Base-by-base conservation (phyloP, 1,140 invertebrate species). In the Brachionus manjavacas region DNA sequence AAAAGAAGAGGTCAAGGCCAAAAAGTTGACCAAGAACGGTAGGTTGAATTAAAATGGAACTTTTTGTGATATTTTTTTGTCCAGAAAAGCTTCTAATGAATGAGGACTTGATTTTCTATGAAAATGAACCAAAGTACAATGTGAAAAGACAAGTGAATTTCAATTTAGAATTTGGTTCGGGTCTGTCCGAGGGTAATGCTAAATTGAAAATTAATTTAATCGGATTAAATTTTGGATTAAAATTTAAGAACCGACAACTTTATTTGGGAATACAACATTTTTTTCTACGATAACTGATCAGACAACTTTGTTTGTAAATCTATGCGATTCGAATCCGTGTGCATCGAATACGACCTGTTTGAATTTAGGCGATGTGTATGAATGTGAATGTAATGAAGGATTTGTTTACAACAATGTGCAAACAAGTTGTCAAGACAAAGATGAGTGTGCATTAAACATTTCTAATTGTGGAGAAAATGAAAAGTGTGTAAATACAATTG, bases 11-110 rank as follows among this genome's bases (percentile, higher is more conserved):
- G 23, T 76, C 41, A 76, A 76, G 25, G 7, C 72, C 2, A 76
- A 76, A 76, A 76, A 76, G 41, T 16, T 76, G 20, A 76, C 20
- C 20, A 76, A 49, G 43, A 76, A 76, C 14, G 72, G 72, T 76
- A n/a, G 25, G 31, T 23, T 11, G 14, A 41, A 11, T 41, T 39
- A 46, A 11, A 76, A 76, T 35, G 43, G 9, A 46, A 46, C 49
- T 20, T 46, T 46, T 0, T 46, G 25, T 76, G 12, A 39, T 41
- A 0, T 28, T 46, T 76, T 46, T 20, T 23, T 25, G 9, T 49
- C 9, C n/a, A 76, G 72, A 76, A 25, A 25, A 76, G 25, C 25
- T 76, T 23, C 52, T 76, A 49, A 49, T 76, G 39, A 49, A 49
- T 14, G 72, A 76, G 46, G 72, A 76, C 23, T 49, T 76, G 23